Evolutionary conservation across 2,888 invertebrate genomes (phyloP).

Genomic region (Lycocerus yunnanus): DNA sequence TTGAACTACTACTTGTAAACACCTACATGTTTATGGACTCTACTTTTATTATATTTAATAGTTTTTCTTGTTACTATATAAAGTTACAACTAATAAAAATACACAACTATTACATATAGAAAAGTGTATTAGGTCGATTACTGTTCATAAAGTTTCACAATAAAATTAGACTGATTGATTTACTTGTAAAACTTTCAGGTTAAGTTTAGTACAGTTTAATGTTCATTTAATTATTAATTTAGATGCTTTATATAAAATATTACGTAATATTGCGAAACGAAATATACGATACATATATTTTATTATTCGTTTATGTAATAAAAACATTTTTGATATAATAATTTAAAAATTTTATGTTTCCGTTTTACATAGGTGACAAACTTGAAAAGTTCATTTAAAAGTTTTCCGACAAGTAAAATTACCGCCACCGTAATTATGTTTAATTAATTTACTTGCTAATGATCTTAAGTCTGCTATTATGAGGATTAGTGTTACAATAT

Average conservation of each 20-base stretch:
- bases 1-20: neutral
- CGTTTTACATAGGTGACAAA: neutral
- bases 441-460: neutral
- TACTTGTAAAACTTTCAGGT: neutral
- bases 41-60: neutral
- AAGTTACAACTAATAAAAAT: neutral
- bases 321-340: neutral
- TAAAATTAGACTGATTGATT: neutral
- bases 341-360: neutral
- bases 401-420: neutral
- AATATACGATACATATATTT: neutral
- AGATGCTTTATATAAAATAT: neutral
- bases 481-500: neutral
- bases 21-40: neutral
- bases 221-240: neutral
- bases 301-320: neutral
- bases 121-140: neutral
- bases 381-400: neutral
- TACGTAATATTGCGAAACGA: neutral
- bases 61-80: neutral
- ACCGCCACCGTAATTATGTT: neutral
- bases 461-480: neutral
- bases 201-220: neutral
- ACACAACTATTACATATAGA: neutral
- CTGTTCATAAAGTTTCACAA: neutral